Base-by-base conservation (phyloP, 2,797 vertebrate genomes). In the Sciurus vulgaris region DNA sequence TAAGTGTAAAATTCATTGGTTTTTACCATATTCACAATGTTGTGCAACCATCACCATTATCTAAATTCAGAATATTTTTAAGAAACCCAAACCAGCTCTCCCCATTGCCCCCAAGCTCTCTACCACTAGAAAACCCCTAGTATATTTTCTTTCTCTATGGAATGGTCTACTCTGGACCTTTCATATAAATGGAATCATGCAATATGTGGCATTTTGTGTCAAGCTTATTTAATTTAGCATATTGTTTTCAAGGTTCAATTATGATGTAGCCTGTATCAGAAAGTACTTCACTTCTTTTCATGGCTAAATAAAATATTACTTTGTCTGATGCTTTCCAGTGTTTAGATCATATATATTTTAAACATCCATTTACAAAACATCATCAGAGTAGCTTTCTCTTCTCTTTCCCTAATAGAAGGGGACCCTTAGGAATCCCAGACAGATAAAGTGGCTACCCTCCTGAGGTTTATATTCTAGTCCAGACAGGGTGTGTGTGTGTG, bases 61-160 rank as follows among this genome's bases (percentile, higher is more conserved):
- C 26, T 38, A 56, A 65, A 79, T 96, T 84, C 72, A 90, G 41
- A 92, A 74, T 72, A 65, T 78, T 95, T 88, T 91, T 91, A 38
- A 61, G 74, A 91, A 91, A 76, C 7, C 3, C n/a, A 73, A 67
- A 63, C 33, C 20, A 35, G 28, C 59, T 4, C 26, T 92, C 10
- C 22, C 9, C 15, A 51, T 96, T 89, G 22, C 14, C 8, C 15
- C 18, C 11, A 38, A 74, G 20, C 49, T 9, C 44, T 51, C 24
- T 6, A 94, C 10, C 5, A 70, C 33, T 93, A 76, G 70, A 20
- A 51, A 89, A 86, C 15, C n/a, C 78, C 17, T 59, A 63, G 28
- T 92, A 20, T 81, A 51, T 56, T 82, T 89, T 89, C 38, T 95
- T 10, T 90, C 9, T 76, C 41, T 89, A 15, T 89, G 65, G 30